A percentile compares a stretch with the other conserved stretches of the same genome.
Evolutionary conservation across 1,140 invertebrate species (phyloP).

Genomic region (Drosophila elegans): DNA sequence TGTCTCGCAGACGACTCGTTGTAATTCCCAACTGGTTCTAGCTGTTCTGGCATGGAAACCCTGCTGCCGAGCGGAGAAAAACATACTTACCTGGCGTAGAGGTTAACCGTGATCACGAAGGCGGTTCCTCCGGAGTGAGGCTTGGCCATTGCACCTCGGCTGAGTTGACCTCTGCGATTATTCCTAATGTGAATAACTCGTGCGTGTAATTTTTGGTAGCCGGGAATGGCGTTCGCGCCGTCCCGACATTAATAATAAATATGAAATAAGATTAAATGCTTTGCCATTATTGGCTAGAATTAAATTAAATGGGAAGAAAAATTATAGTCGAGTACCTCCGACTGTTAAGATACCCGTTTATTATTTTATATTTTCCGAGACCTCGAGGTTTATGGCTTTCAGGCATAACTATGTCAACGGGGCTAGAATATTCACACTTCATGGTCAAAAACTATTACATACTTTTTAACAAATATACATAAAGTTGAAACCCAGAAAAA

Average conservation of each 20-base stretch:
- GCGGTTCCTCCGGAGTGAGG: conserved; percentile 88
- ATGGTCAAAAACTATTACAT: too few species aligned
- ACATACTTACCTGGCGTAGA: conserved; percentile 87
- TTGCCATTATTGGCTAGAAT: too few species aligned
- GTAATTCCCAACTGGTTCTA: conserved; percentile 38
- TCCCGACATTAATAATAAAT: conserved; percentile 72
- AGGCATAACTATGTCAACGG: too few species aligned
- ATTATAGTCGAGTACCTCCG: too few species aligned
- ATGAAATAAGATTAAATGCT: too few species aligned
- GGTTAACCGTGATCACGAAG: conserved; percentile 88
- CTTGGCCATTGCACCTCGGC: conserved; percentile 85
- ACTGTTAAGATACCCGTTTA: too few species aligned
- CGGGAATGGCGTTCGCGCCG: conserved; percentile 85
- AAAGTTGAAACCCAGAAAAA: neutral
- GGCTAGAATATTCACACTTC: too few species aligned
- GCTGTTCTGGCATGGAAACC: conserved; percentile 8
- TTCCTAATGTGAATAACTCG: conserved; percentile 85
- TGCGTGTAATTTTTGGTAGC: conserved; percentile 85
- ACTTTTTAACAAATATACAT: too few species aligned
- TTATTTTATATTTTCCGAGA: too few species aligned
- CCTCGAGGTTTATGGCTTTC: too few species aligned
- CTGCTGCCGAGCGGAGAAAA: conserved; percentile 38
- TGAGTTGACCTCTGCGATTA: conserved; percentile 85
- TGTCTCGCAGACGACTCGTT: conserved; percentile 2
- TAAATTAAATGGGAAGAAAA: too few species aligned